Conservation (phyloP, 2,888 invertebrate species). For the Drosophila paranaensis region DNA sequence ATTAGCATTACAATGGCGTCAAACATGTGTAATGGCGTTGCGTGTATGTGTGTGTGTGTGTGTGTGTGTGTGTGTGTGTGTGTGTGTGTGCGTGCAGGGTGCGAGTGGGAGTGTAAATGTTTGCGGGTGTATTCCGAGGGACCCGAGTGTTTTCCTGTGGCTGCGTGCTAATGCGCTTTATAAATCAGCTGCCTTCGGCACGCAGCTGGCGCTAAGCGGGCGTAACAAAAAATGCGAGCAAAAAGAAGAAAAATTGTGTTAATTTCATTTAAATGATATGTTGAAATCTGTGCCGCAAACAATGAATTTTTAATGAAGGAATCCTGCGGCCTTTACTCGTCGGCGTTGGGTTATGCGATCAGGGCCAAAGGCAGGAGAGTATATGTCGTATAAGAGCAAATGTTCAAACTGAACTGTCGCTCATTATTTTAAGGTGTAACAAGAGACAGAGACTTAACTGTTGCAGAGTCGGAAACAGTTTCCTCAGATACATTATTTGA, state of each 20-base stretch:
- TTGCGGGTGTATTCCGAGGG: slow-evolving; percentile 15
- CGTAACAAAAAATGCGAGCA: slow-evolving; percentile 3
- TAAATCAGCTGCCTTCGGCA: slow-evolving; percentile 67
- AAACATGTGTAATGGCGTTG: slow-evolving; percentile 69
- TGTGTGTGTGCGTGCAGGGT: slow-evolving; percentile 5
- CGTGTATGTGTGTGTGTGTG: slow-evolving; percentile 22
- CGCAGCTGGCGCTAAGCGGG: slow-evolving; percentile 33
- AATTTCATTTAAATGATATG: slow-evolving; percentile 73
- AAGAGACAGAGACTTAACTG: too few species aligned
- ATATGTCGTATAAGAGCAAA: background rate
- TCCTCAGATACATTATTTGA: too few species aligned
- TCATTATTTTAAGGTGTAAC: too few species aligned
- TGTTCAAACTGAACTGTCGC: background rate
- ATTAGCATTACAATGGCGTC: slow-evolving; percentile 80
- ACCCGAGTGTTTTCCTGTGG: slow-evolving; percentile 44
- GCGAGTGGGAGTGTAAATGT: background rate
- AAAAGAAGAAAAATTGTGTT: slow-evolving; percentile 47
- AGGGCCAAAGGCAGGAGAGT: background rate
- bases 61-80: slow-evolving; percentile 18
- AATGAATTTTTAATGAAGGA: slow-evolving; percentile 4
- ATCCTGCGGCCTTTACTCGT: background rate
- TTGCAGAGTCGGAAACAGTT: too few species aligned
- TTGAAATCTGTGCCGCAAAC: slow-evolving; percentile 10
- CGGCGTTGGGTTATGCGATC: background rate
- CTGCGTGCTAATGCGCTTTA: slow-evolving; percentile 70